phyloP scores from a whole-genome alignment of 2,113 vertebrate genomes.

The Rhineura floridana region DNA sequence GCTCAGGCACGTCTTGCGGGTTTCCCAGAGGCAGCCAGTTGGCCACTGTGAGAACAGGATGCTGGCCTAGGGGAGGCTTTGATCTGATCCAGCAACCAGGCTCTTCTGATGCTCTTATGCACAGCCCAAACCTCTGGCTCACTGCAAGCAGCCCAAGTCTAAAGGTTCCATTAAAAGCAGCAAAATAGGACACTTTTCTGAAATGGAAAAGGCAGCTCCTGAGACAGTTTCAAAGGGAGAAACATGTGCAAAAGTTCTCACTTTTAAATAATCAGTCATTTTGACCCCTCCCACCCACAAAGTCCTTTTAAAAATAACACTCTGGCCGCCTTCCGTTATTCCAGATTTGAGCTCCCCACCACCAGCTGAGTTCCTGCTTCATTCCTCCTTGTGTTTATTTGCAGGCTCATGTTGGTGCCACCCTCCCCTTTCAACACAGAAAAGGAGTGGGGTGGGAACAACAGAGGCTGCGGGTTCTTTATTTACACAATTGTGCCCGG shows the following conservation, averaged over 20 bases:
- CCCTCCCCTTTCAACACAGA: neutral
- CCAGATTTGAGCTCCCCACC: neutral
- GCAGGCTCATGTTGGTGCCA: neutral
- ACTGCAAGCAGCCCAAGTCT: neutral
- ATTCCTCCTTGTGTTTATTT: neutral
- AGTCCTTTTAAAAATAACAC: neutral
- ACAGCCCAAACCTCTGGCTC: neutral
- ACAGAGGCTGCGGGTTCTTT: neutral
- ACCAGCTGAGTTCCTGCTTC: neutral
- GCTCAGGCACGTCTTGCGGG: too few species aligned
- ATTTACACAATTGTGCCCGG: neutral
- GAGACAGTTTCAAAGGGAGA: neutral
- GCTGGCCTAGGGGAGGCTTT: too few species aligned
- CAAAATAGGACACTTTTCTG: too few species aligned
- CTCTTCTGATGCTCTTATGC: neutral
- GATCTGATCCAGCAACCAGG: neutral
- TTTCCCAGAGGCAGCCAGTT: too few species aligned
- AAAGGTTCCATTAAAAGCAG: neutral
- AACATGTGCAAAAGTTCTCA: neutral
- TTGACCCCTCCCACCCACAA: neutral
- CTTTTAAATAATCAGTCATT: neutral
- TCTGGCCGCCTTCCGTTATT: neutral
- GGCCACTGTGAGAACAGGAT: too few species aligned
- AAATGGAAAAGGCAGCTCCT: neutral
- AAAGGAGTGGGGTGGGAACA: neutral